Evolutionary conservation across 2,797 vertebrate species (phyloP), one percentile per base, ranked within the genome.

Genomic region (Schizopygopsis malacanthus): DNA sequence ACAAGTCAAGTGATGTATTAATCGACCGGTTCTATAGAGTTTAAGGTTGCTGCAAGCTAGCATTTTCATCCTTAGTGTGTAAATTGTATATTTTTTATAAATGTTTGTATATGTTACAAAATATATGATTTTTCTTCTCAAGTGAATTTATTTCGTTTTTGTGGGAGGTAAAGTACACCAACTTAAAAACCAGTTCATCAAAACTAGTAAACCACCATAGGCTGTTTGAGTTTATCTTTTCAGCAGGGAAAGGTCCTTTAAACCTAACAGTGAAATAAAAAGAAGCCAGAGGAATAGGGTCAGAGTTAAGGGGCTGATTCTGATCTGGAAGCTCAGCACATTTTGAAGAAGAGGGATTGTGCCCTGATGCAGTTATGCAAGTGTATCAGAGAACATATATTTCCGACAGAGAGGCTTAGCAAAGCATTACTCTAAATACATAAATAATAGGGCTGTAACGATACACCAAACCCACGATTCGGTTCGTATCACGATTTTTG

Each of bases 401-500:
- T n/a, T n/a, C 76, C 39, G 84, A 86, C 77, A 69, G 69, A 61
- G 28, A 85, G 67, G 90, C 88, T 90, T 91, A 92, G 90, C 88
- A 79, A 84, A 90, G 91, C 91, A 87, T 83, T 91, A 93, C 91
- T 93, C 92, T 91, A 94, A 94, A 94, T 93, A 93, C 92, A 93
- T 93, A 95, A 94, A 92, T 28, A 28, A 28, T 28, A 28, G 25
- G 25, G 25, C 25, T 28, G 25, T 28, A 28, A 28, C 25, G 25
- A 28, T 28, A 28, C 25, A 28, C 25, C 25, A 28, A 28, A 28
- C 25, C 25, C 25, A 28, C 25, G 25, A 28, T 28, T 28, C 25
- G 25, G 25, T 28, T 28, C 25, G 25, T 28, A 28, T 28, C 25
- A 28, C 25, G 25, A 28, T 28, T 28, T 28, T 28, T 28, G 25